Base-by-base conservation (phyloP, 2,888 invertebrate species). In the Atherix ibis region DNA sequence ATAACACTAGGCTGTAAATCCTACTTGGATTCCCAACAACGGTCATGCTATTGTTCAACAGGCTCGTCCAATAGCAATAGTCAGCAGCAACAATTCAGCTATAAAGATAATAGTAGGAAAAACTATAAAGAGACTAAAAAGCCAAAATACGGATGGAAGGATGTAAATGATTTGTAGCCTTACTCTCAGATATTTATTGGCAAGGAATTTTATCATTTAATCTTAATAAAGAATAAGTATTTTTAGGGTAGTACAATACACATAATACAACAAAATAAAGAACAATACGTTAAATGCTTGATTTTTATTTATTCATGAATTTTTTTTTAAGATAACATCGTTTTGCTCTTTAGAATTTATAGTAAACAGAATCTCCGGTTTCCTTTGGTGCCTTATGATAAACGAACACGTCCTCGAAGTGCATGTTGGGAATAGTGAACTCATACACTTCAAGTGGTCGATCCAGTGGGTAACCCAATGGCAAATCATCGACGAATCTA, bases 1-100 rank as follows among this genome's bases (percentile, higher is more conserved):
- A 60, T 82, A 28, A 78, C 87, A 5, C 62, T 91, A 3, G 91
- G 91, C 1, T 91, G 91, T 50, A 82, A 82, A 51, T 74, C 87
- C 15, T 92, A 75, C 56, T 66, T 81, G 42, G 79, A 88, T 58
- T 76, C 88, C 1, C 91, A 92, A 56, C 68, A 71, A 46, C 66
- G 76, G 41, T 82, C 89, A 0, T 92, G 91, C 50, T 79, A 73
- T 44, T 91, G 89, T 56, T 66, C 68, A 29, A 58, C 67, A 34
- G n/a, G n/a, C 9, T 8, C 31, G n/a, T 35, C 25, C 10, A 4
- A 18, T 10, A 22, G 9, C 17, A 24, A 10, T 16, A 36, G 15
- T 18, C 15, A 31, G 5, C 19, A 40, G 5, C 30, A 38, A 12
- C 34, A 41, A 14, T 27, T 35, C 8, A 12, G 34, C 4, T 26